phyloP scores from a whole-genome alignment of 2,797 vertebrate genomes.

The Tragelaphus oryx region DNA sequence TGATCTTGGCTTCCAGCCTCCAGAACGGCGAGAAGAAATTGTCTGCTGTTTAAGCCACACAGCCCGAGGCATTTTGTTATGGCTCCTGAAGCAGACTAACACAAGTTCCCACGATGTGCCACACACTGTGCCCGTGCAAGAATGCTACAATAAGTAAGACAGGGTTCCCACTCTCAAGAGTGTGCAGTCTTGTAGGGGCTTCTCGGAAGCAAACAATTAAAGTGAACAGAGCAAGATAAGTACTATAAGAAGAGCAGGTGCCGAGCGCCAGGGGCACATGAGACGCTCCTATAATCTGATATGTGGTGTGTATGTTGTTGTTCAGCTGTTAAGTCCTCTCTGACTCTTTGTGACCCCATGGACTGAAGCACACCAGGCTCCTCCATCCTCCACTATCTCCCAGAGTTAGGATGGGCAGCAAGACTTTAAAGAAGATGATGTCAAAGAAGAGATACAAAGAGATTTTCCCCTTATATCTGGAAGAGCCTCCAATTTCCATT shows the following conservation, averaged over 20 bases:
- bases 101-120: not conserved
- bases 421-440: not conserved
- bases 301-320: rapidly evolving
- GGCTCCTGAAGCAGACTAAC: not conserved
- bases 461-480: not conserved
- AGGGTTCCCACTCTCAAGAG: not conserved
- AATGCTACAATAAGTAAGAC: not conserved
- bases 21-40: not conserved
- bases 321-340: not conserved
- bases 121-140: not conserved
- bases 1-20: not conserved
- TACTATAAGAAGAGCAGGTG: not conserved
- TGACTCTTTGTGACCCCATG: not conserved
- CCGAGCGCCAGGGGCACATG: rapidly evolving
- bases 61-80: not conserved
- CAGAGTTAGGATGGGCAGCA: not conserved
- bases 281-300: not conserved
- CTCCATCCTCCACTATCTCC: not conserved
- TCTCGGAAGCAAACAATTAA: not conserved
- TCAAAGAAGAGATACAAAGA: not conserved
- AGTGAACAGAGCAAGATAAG: not conserved
- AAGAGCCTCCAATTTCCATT: not conserved
- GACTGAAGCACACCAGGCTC: not conserved
- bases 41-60: not conserved
- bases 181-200: not conserved